Evolutionary conservation across 2,888 invertebrate genomes (phyloP).

Genomic region (Uropetala carovei): DNA sequence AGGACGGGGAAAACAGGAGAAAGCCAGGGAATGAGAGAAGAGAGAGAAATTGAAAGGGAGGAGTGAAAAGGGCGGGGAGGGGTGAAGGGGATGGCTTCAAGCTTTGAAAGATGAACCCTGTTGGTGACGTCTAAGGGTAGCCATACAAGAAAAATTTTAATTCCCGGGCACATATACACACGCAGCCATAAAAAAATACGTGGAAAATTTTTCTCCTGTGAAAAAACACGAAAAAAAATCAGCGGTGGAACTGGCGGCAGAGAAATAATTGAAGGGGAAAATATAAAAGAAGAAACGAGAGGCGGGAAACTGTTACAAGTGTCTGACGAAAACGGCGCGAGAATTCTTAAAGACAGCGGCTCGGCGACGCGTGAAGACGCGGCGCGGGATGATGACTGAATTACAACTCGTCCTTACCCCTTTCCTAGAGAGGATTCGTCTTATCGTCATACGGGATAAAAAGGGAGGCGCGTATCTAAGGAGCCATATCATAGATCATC

Average conservation of each 20-base stretch:
- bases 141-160: not conserved
- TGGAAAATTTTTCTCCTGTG: not conserved
- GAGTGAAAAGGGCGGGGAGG: not conserved
- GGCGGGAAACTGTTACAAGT: slow-evolving; percentile 5
- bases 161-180: not conserved
- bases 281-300: not conserved
- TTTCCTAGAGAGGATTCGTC: too few species aligned
- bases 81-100: not conserved
- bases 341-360: not conserved
- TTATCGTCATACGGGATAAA: too few species aligned
- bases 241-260: not conserved
- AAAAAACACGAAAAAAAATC: not conserved
- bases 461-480: too few species aligned
- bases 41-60: not conserved
- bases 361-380: not conserved
- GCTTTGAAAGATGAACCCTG: not conserved
- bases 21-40: not conserved
- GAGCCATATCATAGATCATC: too few species aligned
- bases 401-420: too few species aligned
- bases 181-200: not conserved
- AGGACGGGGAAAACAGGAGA: not conserved
- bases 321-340: not conserved
- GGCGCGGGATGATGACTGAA: too few species aligned
- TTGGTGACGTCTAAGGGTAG: not conserved
- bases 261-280: not conserved